These are phyloP conservation scores for Mastomys natalensis DNA, from an alignment of 2,113 vertebrate genomes.

Conservation along the genomic window DNA sequence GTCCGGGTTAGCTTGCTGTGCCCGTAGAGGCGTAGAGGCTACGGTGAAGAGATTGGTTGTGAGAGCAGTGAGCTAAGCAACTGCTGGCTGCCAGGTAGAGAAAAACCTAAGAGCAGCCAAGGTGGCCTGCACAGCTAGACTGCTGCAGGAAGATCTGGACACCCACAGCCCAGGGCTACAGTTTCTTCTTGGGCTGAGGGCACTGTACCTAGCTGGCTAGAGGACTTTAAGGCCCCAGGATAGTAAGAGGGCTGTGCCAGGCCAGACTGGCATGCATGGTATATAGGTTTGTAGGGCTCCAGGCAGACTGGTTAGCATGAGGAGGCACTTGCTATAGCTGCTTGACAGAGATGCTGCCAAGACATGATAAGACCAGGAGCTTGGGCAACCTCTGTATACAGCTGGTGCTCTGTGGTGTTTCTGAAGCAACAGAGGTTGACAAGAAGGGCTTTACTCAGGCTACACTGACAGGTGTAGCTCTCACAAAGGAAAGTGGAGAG, in stretches of 20 bases:
- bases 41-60: background rate
- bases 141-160: background rate
- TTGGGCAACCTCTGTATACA: background rate
- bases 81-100: background rate
- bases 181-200: background rate
- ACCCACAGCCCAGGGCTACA: no score
- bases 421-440: background rate
- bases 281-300: background rate
- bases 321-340: background rate
- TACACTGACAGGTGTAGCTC: background rate
- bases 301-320: no score
- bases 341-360: background rate
- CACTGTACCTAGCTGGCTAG: background rate
- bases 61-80: constrained; percentile 2
- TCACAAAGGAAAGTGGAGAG: no score
- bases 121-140: background rate
- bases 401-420: background rate
- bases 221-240: background rate
- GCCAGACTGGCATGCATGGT: background rate
- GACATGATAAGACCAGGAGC: background rate
- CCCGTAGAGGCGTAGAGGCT: no score
- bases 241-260: background rate
- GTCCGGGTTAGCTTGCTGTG: background rate
- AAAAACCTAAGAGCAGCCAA: background rate
- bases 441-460: background rate